Percentiles rank a stretch among this genome's conserved stretches.
Evolutionary conservation across 2,113 vertebrate species (phyloP).

Genomic region (Dolichotis patagonum): DNA sequence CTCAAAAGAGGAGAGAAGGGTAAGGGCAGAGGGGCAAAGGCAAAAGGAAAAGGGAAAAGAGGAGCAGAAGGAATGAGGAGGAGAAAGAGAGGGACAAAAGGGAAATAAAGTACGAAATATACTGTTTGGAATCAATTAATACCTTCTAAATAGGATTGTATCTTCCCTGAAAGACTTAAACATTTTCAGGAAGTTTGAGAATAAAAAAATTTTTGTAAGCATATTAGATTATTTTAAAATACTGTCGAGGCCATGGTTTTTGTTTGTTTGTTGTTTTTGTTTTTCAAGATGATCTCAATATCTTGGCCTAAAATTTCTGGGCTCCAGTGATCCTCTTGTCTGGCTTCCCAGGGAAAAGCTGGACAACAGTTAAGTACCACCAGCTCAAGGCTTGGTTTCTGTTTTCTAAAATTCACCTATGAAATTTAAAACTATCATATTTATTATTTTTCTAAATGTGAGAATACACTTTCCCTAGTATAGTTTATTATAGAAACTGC

Average conservation of each 20-base stretch:
- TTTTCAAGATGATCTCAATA: neutral
- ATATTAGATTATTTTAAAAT: slow-evolving; percentile 29
- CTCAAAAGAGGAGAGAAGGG: neutral
- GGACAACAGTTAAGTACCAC: neutral
- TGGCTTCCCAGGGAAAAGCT: neutral
- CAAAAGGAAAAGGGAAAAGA: neutral
- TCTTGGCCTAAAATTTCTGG: neutral
- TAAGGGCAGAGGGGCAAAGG: neutral
- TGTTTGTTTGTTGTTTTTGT: neutral
- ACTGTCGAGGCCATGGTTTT: neutral
- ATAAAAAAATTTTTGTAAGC: neutral
- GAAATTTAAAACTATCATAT: neutral
- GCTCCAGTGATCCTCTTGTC: neutral
- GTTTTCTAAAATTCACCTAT: neutral
- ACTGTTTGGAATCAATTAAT: neutral
- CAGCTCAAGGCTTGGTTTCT: neutral
- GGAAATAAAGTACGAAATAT: slow-evolving; percentile 43
- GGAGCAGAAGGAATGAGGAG: neutral
- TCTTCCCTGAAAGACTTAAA: neutral
- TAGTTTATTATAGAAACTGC: neutral
- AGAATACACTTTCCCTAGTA: neutral
- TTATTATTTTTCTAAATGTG: neutral
- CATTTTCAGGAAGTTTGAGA: neutral
- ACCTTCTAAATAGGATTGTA: neutral
- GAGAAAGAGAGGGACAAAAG: neutral